These are phyloP conservation scores for Drosophila willistoni DNA, from an alignment of 1,140 invertebrate species.

Conservation along the genomic window DNA sequence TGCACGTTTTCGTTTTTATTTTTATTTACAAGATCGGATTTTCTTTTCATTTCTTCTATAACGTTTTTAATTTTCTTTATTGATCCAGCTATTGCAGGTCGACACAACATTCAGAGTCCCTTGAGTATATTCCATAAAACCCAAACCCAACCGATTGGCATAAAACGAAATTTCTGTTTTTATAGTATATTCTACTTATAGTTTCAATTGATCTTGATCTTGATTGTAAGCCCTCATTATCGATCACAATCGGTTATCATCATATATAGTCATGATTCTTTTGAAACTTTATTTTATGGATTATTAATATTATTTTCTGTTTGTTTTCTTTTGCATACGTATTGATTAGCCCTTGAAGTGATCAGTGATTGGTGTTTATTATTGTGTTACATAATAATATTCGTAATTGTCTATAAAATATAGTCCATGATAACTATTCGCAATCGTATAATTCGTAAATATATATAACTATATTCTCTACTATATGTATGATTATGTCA, in stretches of 20 bases:
- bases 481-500: constrained; percentile 52
- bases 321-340: constrained; percentile 62
- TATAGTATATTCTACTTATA: constrained; percentile 25
- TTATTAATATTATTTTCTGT: constrained; percentile 61
- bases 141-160: constrained; percentile 51
- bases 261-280: constrained; percentile 1
- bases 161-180: constrained; percentile 33
- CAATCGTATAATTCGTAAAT: constrained; percentile 63
- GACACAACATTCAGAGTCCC: constrained; percentile 26
- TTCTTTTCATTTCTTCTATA: no score
- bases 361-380: constrained; percentile 80
- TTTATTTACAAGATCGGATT: constrained; percentile 32
- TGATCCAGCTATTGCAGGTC: constrained; percentile 14
- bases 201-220: constrained; percentile 3
- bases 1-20: constrained; percentile 56
- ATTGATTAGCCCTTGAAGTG: constrained; percentile 76
- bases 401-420: constrained; percentile 72
- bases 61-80: not conserved
- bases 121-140: not conserved
- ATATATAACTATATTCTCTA: constrained; percentile 54
- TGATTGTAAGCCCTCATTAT: not conserved
- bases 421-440: constrained; percentile 76
- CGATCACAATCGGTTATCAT: not conserved
- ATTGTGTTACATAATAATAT: constrained; percentile 70
- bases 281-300: constrained; percentile 38